These are phyloP conservation scores for Anguilla pacifica DNA, from an alignment of 2,797 vertebrate species.

Conservation along the genomic window DNA sequence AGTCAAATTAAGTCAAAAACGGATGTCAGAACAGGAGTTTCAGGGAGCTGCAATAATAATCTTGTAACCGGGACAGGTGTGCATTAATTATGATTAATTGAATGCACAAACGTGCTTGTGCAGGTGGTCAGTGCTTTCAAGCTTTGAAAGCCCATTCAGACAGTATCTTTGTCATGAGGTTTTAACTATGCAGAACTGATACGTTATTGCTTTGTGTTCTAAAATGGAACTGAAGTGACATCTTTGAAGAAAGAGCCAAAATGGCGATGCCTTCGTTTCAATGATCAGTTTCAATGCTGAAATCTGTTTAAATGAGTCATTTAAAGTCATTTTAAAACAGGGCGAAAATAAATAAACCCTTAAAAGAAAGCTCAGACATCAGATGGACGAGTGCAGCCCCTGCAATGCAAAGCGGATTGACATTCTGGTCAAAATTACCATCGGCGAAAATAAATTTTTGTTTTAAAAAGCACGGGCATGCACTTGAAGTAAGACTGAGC, in stretches of 20 bases:
- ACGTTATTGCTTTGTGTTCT: neutral
- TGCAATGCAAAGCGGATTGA: neutral
- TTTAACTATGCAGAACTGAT: neutral
- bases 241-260: neutral
- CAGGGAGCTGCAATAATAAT: neutral
- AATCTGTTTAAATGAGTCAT: neutral
- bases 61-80: neutral
- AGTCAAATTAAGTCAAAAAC: neutral
- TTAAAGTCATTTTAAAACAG: neutral
- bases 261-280: neutral
- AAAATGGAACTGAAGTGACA: neutral
- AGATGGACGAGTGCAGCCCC: neutral
- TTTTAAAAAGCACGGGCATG: neutral
- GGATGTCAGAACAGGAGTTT: neutral
- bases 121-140: slow-evolving; percentile 15
- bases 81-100: neutral
- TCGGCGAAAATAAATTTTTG: neutral
- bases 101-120: neutral
- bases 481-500: neutral
- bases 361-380: neutral
- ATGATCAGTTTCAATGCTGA: neutral
- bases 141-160: slow-evolving; percentile 4
- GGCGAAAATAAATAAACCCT: neutral
- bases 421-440: slow-evolving; percentile 14
- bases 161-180: neutral